Base-by-base conservation (phyloP, 2,797 vertebrate species). In the Falco naumanni region DNA sequence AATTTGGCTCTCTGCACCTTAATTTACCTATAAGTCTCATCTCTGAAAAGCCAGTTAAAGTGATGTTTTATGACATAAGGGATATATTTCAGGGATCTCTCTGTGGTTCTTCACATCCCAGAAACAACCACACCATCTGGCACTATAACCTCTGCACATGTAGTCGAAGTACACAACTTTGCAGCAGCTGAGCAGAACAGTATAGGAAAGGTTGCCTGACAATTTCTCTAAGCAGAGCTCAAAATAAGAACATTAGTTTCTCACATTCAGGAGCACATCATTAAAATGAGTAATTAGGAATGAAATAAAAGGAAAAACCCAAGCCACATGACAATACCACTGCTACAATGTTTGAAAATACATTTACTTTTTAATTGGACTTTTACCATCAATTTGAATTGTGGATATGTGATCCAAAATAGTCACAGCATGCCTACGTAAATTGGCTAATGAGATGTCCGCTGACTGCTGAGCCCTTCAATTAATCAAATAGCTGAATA, bases 381-480 rank as follows among this genome's bases (percentile, higher is more conserved):
- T 94, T 95, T 92, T 74, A 84, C 94, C 61, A 0, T 96, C 96
- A 97, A 57, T 90, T 96, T 92, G 88, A 97, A 97, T 84, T 83
- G 71, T 60, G 61, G 87, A 34, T 94, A 94, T 97, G 89, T 78
- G 91, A 97, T 95, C 96, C 95, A 84, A 95, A 97, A 95, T 82
- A 97, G 93, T 97, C 98, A 97, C 93, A 96, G 95, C 95, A 97
- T 92, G 97, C 47, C 92, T 90, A 88, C 9, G 2, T 92, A 97
- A 96, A 97, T 84, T 95, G 95, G 96, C 95, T 98, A 98, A 98
- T 97, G 97, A 98, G 97, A 97, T 97, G 95, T 97, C 97, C 95
- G 7, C 94, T 98, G 93, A 97, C 94, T 95, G 96, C 95, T 77
- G 54, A 97, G 87, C 70, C 78, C 78, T 93, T 96, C 95, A 96